Evolutionary conservation across 1,140 invertebrate genomes (phyloP), one percentile per base, ranked within the genome.

Genomic region (Gonatopus flavifemur): DNA sequence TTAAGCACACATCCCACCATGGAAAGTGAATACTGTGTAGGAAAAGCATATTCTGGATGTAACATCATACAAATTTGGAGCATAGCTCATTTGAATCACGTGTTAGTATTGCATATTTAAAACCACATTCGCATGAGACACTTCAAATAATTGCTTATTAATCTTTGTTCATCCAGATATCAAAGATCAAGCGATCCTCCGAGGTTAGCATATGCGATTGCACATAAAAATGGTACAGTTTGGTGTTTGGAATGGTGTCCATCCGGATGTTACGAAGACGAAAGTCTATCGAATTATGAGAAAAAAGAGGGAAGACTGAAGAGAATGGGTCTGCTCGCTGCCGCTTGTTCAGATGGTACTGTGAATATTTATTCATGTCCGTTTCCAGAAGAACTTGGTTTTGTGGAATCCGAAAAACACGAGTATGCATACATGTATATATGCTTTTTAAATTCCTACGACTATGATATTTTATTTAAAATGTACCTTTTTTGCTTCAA

Each of bases 181-280:
- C 7, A 56, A 51, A 30, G 55, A 55, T 21, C 47, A 54, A 47
- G 1, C 47, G 3, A 10, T 21, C 10, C 10, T 9, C 61, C 66
- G 3, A 15, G 43, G 31, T 70, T 86, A 41, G 66, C 72, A 2
- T 81, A 85, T 47, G 81, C 80, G 2, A 69, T 90, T 38, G 79
- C 78, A 21, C 84, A 88, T 60, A 76, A 86, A 15, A 78, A 74
- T 56, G 88, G 88, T n/a, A 81, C 81, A 7, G 71, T 88, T 10
- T 88, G 86, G 85, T 77, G 80, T 25, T 73, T 90, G 66, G 82
- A 83, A 60, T 91, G 88, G 87, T 90, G 89, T 74, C 88, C 88
- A 10, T 88, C 86, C 1, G 88, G 88, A 16, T 82, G 82, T 55
- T 83, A 82, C 50, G 77, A 84, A 40, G 60, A 74, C 40, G 31